Conservation (phyloP, 2,113 vertebrate species). For the Hirundichthys speculiger region DNA sequence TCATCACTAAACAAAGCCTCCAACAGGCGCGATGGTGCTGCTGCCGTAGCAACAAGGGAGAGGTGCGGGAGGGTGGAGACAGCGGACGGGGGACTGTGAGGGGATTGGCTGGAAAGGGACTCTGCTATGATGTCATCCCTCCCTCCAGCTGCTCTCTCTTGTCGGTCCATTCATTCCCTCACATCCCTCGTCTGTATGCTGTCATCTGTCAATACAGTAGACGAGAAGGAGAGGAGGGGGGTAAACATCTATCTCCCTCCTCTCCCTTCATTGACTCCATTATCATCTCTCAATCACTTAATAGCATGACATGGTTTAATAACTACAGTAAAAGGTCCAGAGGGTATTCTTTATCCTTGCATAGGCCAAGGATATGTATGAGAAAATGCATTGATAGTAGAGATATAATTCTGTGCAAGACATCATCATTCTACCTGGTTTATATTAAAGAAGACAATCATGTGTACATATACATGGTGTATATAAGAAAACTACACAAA, state of each 20-base stretch:
- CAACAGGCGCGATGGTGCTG: constrained; percentile 51
- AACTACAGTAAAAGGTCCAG: background rate
- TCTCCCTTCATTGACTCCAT: constrained; percentile 6
- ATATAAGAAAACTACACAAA: background rate
- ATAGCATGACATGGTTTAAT: background rate
- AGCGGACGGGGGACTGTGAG: constrained; percentile 32
- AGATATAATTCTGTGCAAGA: background rate
- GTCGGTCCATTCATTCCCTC: constrained; percentile 61
- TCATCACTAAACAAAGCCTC: constrained; percentile 50
- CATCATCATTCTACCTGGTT: background rate
- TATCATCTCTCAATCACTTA: background rate
- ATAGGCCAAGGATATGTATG: background rate
- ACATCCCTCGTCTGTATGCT: constrained; percentile 44
- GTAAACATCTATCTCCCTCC: constrained; percentile 25
- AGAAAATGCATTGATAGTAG: no score
- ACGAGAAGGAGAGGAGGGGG: constrained; percentile 5
- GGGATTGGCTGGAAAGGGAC: constrained; percentile 54
- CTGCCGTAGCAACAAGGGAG: constrained; percentile 78
- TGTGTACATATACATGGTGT: background rate
- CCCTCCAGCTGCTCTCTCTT: constrained; percentile 20
- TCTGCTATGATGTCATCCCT: constrained; percentile 63
- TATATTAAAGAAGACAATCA: background rate
- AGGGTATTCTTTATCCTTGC: no score
- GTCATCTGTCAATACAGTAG: constrained; percentile 66
- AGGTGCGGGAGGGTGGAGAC: constrained; percentile 63